Evolutionary conservation across 2,888 invertebrate species (phyloP), one percentile per base, ranked within the genome.

Genomic region (Lasioglossum vierecki): DNA sequence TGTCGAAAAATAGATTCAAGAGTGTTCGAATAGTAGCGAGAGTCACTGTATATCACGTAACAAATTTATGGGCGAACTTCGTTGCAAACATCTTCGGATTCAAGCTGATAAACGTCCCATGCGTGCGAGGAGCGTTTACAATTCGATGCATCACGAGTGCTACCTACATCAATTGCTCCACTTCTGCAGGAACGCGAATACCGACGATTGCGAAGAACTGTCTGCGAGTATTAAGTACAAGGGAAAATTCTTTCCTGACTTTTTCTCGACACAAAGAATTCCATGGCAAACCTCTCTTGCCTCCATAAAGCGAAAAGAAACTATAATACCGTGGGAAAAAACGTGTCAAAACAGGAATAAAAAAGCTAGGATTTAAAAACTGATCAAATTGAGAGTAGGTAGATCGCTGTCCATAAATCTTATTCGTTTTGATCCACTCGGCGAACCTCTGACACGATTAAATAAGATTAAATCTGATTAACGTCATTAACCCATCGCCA

Each of bases 111-210:
- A n/a, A 26, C n/a, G 60, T 68, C 60, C 68, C 44, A 35, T 18
- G 82, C 41, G 68, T 63, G 60, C 60, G 22, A 11, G 35, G 39
- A 77, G 18, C 39, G 68, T 82, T 73, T 68, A 68, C 26, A 60
- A 70, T 15, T 53, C 46, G 35, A 53, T n/a, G n/a, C n/a, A 53
- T 68, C 39, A 8, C 76, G 66, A 77, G n/a, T 57, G 53, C 68
- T 70, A 63, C 83, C 60, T 70, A 63, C 70, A 60, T 53, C 70
- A 60, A 75, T 84, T 53, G 83, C 74, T 84, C 78, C 15, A 74
- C 49, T 70, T 74, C 41, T 8, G 49, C 46, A 35, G 9, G 71
- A 79, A 71, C 41, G 46, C n/a, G 76, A 66, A 46, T 60, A 60
- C 60, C 41, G 30, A 22, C 63, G 41, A 76, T 68, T 53, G 72